phyloP scores from a whole-genome alignment of 2,113 vertebrate genomes.

The Dasyprocta punctata region DNA sequence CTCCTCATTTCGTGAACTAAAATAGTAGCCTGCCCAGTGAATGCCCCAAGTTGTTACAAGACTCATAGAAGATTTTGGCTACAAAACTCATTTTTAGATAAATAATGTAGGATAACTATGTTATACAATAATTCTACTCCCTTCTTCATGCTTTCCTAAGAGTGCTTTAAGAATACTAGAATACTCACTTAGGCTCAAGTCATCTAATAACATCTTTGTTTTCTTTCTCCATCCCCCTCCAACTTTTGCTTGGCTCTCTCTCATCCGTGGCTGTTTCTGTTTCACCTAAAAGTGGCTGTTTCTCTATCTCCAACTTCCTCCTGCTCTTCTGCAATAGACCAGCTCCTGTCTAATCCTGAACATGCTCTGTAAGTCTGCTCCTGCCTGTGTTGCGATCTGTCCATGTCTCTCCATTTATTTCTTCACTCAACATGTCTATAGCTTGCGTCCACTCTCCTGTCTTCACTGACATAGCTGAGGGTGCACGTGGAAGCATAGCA shows the following conservation, averaged over 20 bases:
- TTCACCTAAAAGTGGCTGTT: constrained; percentile 91
- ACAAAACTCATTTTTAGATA: background rate
- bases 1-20: background rate
- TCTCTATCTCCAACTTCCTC: constrained; percentile 95
- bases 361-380: constrained; percentile 86
- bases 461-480: background rate
- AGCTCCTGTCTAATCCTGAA: constrained; percentile 93
- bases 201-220: constrained; percentile 67
- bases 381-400: constrained; percentile 66
- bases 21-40: background rate
- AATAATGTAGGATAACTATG: too few relatives aligned
- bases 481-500: background rate
- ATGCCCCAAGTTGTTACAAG: background rate
- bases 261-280: constrained; percentile 80
- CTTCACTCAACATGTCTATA: background rate
- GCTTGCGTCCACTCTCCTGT: background rate
- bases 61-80: background rate
- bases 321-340: constrained; percentile 98
- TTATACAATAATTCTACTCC: background rate
- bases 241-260: constrained; percentile 79
- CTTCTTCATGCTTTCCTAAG: too few relatives aligned
- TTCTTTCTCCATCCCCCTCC: constrained; percentile 73
- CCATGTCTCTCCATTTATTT: background rate
- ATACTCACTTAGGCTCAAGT: background rate
- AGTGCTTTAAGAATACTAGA: background rate